Conservation (phyloP, 2,113 vertebrate genomes). For the Oreochromis niloticus region DNA sequence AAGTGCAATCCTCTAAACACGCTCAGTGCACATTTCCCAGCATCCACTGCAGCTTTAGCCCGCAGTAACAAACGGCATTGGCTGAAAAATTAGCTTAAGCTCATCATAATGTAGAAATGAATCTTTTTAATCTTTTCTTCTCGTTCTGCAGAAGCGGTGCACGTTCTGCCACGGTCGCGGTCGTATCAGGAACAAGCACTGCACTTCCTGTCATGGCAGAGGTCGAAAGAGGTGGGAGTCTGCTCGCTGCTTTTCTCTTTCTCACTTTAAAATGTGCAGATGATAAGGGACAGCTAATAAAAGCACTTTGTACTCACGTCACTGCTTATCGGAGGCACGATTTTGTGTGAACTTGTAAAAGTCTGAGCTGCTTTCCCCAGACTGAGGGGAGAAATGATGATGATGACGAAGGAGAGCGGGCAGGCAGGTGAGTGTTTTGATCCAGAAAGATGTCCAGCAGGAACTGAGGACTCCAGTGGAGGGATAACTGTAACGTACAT, state of each 20-base stretch:
- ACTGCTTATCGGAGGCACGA: rapidly evolving
- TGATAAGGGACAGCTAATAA: background rate
- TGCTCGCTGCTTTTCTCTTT: background rate
- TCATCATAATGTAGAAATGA: background rate
- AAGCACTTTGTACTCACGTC: background rate
- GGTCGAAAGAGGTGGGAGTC: constrained; percentile 54
- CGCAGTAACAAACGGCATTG: too few species aligned
- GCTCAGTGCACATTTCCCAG: too few species aligned
- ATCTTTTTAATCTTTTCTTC: background rate
- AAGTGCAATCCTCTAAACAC: too few species aligned
- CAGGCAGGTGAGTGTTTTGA: background rate
- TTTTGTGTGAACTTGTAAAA: rapidly evolving
- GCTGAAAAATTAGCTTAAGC: background rate
- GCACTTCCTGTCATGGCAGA: constrained; percentile 60
- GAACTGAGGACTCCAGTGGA: background rate
- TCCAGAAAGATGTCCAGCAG: rapidly evolving
- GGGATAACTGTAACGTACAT: background rate
- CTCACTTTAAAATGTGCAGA: background rate
- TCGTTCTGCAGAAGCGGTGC: constrained; percentile 56
- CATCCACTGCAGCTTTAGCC: background rate
- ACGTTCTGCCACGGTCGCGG: constrained; percentile 58
- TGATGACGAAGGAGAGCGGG: background rate
- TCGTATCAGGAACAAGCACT: constrained; percentile 34
- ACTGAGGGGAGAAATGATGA: background rate
- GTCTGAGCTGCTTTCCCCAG: background rate